These are phyloP conservation scores for Mythimna ferrago DNA, from an alignment of 2,888 invertebrate species.

Conservation along the genomic window DNA sequence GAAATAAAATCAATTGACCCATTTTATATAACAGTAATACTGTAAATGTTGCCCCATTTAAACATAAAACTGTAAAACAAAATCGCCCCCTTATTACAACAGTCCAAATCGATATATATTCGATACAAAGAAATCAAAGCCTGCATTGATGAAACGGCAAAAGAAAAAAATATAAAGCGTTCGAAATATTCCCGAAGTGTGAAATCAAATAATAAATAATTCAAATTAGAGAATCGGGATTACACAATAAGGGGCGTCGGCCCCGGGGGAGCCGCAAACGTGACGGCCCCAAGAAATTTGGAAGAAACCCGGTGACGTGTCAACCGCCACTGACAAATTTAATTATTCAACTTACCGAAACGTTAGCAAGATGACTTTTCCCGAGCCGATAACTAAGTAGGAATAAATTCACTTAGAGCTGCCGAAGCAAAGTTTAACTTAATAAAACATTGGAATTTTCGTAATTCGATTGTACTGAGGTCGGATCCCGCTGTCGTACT, in stretches of 20 bases:
- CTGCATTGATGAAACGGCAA: slow-evolving; percentile 47
- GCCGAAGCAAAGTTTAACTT: slow-evolving; percentile 90
- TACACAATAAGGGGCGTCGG: slow-evolving; percentile 80
- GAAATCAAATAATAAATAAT: slow-evolving; percentile 89
- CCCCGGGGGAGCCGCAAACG: slow-evolving; percentile 77
- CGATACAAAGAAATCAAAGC: slow-evolving; percentile 57
- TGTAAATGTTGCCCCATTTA: not conserved
- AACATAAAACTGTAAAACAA: slow-evolving; percentile 45
- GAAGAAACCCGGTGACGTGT: slow-evolving; percentile 88
- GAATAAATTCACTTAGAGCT: slow-evolving; percentile 90
- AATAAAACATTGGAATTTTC: slow-evolving; percentile 90
- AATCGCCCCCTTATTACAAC: slow-evolving; percentile 39
- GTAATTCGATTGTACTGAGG: slow-evolving; percentile 87
- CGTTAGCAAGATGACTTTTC: slow-evolving; percentile 90
- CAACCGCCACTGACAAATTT: slow-evolving; percentile 90
- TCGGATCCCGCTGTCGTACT: slow-evolving; percentile 79
- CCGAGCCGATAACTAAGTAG: slow-evolving; percentile 89
- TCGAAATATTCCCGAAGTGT: slow-evolving; percentile 77
- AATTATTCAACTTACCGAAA: slow-evolving; percentile 90
- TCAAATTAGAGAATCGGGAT: slow-evolving; percentile 87
- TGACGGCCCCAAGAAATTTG: slow-evolving; percentile 85
- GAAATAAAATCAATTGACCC: not conserved
- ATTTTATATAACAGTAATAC: not conserved
- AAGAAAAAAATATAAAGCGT: slow-evolving; percentile 60
- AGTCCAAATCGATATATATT: slow-evolving; percentile 51